Conservation (phyloP, 2,797 vertebrate species). For the Psittacula echo region DNA sequence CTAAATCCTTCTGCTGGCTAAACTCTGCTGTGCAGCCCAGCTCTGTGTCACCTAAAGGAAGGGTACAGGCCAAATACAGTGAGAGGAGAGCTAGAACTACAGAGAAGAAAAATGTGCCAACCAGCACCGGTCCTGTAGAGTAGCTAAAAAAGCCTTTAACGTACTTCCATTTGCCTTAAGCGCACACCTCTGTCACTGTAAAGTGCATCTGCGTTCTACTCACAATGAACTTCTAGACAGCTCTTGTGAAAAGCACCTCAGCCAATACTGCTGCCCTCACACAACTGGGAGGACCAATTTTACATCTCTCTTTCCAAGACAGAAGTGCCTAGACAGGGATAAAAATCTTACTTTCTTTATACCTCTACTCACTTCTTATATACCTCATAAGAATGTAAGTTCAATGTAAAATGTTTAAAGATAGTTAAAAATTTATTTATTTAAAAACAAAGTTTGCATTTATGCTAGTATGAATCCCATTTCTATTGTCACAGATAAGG, state of each 20-base stretch:
- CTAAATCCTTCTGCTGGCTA: background rate
- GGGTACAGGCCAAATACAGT: background rate
- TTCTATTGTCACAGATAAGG: background rate
- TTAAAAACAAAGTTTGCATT: background rate
- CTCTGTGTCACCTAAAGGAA: background rate
- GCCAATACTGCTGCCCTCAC: background rate
- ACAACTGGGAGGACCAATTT: background rate
- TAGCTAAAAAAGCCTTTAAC: background rate
- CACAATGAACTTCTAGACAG: background rate
- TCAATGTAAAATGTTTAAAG: background rate
- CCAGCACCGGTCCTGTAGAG: background rate
- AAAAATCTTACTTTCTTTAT: background rate
- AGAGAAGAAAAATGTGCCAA: background rate
- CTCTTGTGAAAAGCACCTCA: background rate
- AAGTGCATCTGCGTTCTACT: background rate
- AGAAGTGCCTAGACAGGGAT: background rate
- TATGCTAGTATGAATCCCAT: background rate
- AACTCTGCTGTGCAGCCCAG: background rate
- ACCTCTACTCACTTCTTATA: background rate
- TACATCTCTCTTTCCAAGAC: background rate
- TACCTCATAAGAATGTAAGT: background rate
- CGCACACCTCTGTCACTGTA: background rate
- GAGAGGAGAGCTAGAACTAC: background rate
- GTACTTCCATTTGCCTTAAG: background rate
- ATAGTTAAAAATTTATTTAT: background rate